These are phyloP conservation scores for Zhengitettix transpicula DNA, from an alignment of 2,888 invertebrate species.

Conservation along the genomic window DNA sequence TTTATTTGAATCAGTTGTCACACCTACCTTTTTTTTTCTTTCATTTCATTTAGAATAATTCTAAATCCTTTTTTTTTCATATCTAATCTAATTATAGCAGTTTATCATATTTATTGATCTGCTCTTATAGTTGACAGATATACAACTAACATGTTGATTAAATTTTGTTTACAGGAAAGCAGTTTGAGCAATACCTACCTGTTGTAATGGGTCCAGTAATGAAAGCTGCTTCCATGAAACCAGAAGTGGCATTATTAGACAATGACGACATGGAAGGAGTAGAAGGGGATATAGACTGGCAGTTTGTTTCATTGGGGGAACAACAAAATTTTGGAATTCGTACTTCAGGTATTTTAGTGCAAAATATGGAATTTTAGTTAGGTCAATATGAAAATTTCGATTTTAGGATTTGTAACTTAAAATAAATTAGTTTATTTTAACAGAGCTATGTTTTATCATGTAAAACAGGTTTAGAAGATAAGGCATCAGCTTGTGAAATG, in stretches of 20 bases:
- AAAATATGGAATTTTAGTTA: too few relatives aligned
- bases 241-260: slow-evolving; percentile 80
- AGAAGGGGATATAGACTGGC: slow-evolving; percentile 81
- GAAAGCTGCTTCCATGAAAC: slow-evolving; percentile 81
- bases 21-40: neutral
- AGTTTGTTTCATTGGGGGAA: slow-evolving; percentile 83
- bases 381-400: too few relatives aligned
- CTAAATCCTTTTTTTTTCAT: too few relatives aligned
- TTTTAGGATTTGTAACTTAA: too few relatives aligned
- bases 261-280: slow-evolving; percentile 70
- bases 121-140: too few relatives aligned
- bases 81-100: too few relatives aligned
- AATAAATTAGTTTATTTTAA: too few relatives aligned
- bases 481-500: slow-evolving; percentile 93
- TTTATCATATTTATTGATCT: too few relatives aligned
- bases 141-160: too few relatives aligned
- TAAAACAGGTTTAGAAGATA: slow-evolving; percentile 64
- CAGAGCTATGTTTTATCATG: neutral
- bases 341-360: slow-evolving; percentile 47
- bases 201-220: slow-evolving; percentile 92
- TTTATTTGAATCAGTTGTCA: too few relatives aligned
- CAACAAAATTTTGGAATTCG: slow-evolving; percentile 90
- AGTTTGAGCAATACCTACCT: slow-evolving; percentile 82
- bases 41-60: too few relatives aligned
- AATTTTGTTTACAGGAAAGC: slow-evolving; percentile 35